Base-by-base conservation (phyloP, 1,140 invertebrate genomes). In the Pantala flavescens region DNA sequence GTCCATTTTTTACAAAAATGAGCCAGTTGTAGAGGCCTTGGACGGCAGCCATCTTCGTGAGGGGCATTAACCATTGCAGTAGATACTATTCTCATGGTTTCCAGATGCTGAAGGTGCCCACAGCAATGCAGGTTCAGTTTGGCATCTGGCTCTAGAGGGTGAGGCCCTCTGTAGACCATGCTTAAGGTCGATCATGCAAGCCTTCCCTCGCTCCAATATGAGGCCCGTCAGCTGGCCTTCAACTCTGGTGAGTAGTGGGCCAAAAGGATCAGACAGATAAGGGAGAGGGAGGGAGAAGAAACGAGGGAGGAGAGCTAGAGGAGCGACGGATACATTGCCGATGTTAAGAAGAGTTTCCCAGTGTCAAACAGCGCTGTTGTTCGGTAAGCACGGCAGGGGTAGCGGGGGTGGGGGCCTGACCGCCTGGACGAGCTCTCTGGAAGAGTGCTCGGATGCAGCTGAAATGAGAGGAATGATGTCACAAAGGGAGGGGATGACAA, bases 311-410 rank as follows among this genome's bases (percentile, higher is more conserved):
- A 78, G 78, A n/a, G 72, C n/a, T 23, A 43, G 55, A 49, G 81
- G 79, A 76, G 80, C 79, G 78, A 76, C 70, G 74, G 78, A 80
- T 78, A 83, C 79, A 76, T 81, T 83, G 78, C 80, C 79, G 80
- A 84, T 84, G 82, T 85, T 85, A 82, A 85, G 85, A 82, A 85
- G 85, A 82, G 81, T 84, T 85, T 85, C 86, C 87, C 87, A 87
- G 85, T 88, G 88, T 89, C 88, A 89, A 84, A 89, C 88, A 84
- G 86, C 88, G 83, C 84, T 85, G 82, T 63, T 63, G 49, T 85
- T 84, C 79, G 87, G 88, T 85, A 88, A 88, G 81, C 87, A 86
- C 82, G 87, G 87, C 81, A 87, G 28, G 88, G 88, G 88, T 83
- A 89, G 86, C 81, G 88, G 88, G 79, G 88, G 88, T 80, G 87